Percentiles rank a stretch among this genome's conserved stretches.
Evolutionary conservation across 2,797 vertebrate genomes (phyloP).

Genomic region (Thalassophryne amazonica): DNA sequence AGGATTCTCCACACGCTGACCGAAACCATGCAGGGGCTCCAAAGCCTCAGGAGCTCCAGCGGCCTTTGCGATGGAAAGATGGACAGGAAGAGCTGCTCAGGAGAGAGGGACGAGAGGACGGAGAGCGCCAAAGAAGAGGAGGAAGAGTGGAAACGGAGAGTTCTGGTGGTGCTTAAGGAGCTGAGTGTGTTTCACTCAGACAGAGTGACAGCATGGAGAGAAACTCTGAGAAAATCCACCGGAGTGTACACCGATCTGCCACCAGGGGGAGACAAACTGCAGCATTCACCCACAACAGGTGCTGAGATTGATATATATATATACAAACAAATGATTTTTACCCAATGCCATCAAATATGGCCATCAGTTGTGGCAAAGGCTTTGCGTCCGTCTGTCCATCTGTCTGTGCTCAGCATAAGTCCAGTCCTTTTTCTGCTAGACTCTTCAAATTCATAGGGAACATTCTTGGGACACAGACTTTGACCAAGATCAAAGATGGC

Average conservation of each 20-base stretch:
- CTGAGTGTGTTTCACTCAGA: slow-evolving; percentile 46
- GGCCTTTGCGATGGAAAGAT: background rate
- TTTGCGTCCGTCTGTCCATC: too few relatives aligned
- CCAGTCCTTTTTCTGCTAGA: too few relatives aligned
- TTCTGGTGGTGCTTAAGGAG: slow-evolving; percentile 44
- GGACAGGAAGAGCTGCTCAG: background rate
- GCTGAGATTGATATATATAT: background rate
- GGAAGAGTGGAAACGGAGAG: slow-evolving; percentile 24
- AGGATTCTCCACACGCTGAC: slow-evolving; percentile 26
- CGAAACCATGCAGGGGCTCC: slow-evolving; percentile 27
- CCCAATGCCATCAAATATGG: too few relatives aligned
- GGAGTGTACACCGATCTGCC: slow-evolving; percentile 7
- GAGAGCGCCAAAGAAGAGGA: background rate
- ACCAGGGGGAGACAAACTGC: slow-evolving; percentile 21
- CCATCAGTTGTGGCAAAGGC: too few relatives aligned
- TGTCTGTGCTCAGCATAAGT: too few relatives aligned
- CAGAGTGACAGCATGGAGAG: slow-evolving; percentile 47
- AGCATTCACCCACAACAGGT: slow-evolving; percentile 13
- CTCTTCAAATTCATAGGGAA: too few relatives aligned
- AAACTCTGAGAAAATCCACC: slow-evolving; percentile 26
- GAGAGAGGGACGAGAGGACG: background rate
- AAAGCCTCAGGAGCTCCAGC: slow-evolving; percentile 13
- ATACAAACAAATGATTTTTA: too few relatives aligned
- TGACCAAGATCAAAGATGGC: too few relatives aligned
- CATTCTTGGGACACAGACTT: too few relatives aligned